Percentiles rank a stretch among this genome's conserved stretches.
Conservation (phyloP, 1,140 invertebrate genomes). For the Rhopalosiphum maidis region DNA sequence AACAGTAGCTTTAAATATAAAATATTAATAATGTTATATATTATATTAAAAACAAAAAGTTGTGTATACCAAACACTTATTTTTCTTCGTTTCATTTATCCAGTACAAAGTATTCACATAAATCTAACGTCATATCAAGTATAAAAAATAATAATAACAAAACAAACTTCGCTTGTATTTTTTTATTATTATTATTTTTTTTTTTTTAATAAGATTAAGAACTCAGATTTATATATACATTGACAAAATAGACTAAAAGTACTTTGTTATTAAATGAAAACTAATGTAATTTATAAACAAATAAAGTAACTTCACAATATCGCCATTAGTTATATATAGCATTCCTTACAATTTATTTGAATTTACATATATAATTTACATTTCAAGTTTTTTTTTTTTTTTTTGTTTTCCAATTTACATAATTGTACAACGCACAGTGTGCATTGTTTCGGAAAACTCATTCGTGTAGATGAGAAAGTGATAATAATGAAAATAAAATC, state of each 20-base stretch:
- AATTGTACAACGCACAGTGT: neutral
- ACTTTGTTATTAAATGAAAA: constrained; percentile 8
- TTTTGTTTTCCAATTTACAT: constrained; percentile 34
- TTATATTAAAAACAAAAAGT: neutral
- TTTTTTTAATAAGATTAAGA: neutral
- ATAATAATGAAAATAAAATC: constrained; percentile 4
- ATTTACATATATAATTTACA: constrained; percentile 4
- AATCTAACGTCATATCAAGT: neutral
- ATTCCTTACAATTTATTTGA: constrained; percentile 3
- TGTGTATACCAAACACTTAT: neutral
- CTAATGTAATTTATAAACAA: neutral
- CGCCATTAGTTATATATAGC: neutral
- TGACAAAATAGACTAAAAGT: constrained; percentile 14
- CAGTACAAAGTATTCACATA: neutral
- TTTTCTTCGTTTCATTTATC: constrained; percentile 10
- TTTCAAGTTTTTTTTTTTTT: neutral
- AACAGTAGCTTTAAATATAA: neutral
- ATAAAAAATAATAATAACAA: constrained; percentile 1
- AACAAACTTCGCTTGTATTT: neutral
- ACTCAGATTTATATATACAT: neutral
- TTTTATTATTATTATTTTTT: neutral
- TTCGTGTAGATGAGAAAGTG: constrained; percentile 23
- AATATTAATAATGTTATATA: neutral
- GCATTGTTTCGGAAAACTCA: constrained; percentile 27
- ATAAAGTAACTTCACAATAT: neutral